phyloP scores from a whole-genome alignment of 2,888 invertebrate species.

The Sturmia bella region DNA sequence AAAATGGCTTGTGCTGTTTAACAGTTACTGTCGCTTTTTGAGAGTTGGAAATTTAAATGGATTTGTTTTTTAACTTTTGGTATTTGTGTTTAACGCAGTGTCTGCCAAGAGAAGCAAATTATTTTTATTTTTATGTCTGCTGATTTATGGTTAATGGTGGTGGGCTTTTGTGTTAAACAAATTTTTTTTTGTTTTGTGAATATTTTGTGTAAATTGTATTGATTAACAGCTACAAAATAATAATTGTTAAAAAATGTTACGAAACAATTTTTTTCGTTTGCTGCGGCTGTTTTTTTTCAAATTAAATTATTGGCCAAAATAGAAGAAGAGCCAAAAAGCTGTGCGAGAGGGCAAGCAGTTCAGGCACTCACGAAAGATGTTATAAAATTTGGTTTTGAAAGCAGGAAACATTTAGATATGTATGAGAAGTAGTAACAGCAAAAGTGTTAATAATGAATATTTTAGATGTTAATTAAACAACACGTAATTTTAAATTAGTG shows the following conservation, averaged over 20 bases:
- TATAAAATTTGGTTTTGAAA: slow-evolving; percentile 28
- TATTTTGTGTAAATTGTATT: slow-evolving; percentile 51
- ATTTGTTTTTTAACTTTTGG: slow-evolving; percentile 1
- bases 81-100: slow-evolving; percentile 7
- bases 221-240: slow-evolving; percentile 46
- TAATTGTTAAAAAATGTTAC: slow-evolving; percentile 26
- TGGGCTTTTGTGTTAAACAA: background rate
- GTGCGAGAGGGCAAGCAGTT: slow-evolving; percentile 10
- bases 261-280: slow-evolving; percentile 19
- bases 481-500: slow-evolving; percentile 9
- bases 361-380: background rate
- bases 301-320: slow-evolving; percentile 36
- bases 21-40: slow-evolving; percentile 17
- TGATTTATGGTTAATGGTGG: slow-evolving; percentile 25
- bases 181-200: slow-evolving; percentile 13
- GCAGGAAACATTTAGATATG: slow-evolving; percentile 44
- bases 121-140: slow-evolving; percentile 9
- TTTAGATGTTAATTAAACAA: slow-evolving; percentile 5
- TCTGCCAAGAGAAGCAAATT: slow-evolving; percentile 30
- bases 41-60: slow-evolving; percentile 13
- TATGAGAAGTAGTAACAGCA: slow-evolving; percentile 6
- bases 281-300: slow-evolving; percentile 11
- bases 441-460: slow-evolving; percentile 7
- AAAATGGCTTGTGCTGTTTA: slow-evolving; percentile 11
- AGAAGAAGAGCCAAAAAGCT: slow-evolving; percentile 22